Percentiles rank a stretch among this genome's conserved stretches.
These are phyloP conservation scores for Agapornis canus DNA, from an alignment of 2,797 vertebrate genomes.

Conservation along the genomic window DNA sequence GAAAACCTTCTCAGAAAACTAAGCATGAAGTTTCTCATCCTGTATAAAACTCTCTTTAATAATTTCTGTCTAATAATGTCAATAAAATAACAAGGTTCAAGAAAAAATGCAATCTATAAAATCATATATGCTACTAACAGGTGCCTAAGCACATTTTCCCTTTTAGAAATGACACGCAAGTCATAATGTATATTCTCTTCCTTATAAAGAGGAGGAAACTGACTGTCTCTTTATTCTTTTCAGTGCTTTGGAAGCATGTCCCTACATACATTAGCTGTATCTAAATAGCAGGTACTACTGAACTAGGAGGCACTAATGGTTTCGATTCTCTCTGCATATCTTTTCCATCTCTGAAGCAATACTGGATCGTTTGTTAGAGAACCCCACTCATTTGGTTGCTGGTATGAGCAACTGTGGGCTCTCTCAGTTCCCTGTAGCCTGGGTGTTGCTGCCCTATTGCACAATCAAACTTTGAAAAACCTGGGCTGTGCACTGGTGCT, in stretches of 20 bases:
- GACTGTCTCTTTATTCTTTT: neutral
- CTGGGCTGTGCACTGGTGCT: neutral
- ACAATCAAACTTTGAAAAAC: neutral
- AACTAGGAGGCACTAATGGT: neutral
- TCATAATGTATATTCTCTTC: neutral
- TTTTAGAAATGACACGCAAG: neutral
- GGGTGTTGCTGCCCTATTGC: rapidly evolving
- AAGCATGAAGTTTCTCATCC: neutral
- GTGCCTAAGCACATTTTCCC: neutral
- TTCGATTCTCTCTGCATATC: neutral
- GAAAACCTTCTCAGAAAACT: neutral
- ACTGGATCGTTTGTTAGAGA: neutral
- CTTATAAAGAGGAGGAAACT: neutral
- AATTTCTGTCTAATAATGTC: neutral
- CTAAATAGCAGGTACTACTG: neutral
- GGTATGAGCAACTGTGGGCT: rapidly evolving
- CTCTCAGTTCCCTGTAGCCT: rapidly evolving
- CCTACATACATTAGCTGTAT: neutral
- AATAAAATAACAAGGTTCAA: neutral
- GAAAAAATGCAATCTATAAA: neutral
- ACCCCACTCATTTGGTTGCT: neutral
- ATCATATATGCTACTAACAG: neutral
- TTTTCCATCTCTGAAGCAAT: neutral
- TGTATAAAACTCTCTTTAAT: neutral
- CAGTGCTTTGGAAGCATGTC: neutral